Evolutionary conservation across 2,113 vertebrate genomes (phyloP), one percentile per base, ranked within the genome.

Genomic region (Numida meleagris): DNA sequence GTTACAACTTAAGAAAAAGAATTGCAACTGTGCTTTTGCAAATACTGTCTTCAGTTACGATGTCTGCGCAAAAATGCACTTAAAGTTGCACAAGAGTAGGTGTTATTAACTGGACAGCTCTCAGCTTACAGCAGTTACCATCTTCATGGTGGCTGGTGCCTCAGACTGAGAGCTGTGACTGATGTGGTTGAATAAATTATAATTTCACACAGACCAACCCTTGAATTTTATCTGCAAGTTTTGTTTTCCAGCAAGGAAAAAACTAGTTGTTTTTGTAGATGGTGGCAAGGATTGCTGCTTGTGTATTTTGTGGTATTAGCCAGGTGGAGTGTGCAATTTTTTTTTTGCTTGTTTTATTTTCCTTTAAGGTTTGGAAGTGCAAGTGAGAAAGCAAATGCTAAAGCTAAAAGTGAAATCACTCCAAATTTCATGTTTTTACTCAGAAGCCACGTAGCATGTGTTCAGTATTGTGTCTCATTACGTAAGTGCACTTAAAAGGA

Each of bases 71-170:
- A 70, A 17, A 51, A 31, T 24, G 10, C 12, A 24, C 4, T 34
- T 48, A 33, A 33, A 36, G 46, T 43, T 20, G 29, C 48, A 3
- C 2, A 5, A 40, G 24, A 65, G 65, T 46, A 38, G 27, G 21
- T 7, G 19, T 9, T 66, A 13, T 13, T 48, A 33, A 24, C 6
- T 45, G 25, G 29, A 42, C 18, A 31, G 23, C 31, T 72, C 0
- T 21, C 6, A 16, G 36, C 31, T 51, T 38, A 7, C 1, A n/a
- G 57, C 12, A 34, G 7, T 31, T 18, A 9, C 38, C 2, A 1
- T 61, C 46, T 59, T 53, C 12, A 1, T 50, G 34, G 27, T 73
- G 66, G 15, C 38, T 45, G 34, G 7, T 34, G 33, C 43, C 10
- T 51, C 33, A 15, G 36, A 16, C 23, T 75, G 25, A 18, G 48